Conservation (phyloP, 2,797 vertebrate species). For the Steatocranus sp. region DNA sequence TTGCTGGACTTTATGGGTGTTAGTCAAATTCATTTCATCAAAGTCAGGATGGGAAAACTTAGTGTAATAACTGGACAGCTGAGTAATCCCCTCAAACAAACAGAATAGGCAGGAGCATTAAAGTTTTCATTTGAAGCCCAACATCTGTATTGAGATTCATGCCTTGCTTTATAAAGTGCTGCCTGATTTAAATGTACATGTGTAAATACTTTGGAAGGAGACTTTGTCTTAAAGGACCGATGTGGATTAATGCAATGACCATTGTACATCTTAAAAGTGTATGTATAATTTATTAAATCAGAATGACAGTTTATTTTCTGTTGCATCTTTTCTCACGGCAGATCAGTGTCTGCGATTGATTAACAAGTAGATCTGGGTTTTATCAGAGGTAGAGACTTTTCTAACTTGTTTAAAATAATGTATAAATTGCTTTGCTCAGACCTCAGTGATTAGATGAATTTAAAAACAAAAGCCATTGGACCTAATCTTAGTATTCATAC, state of each 20-base stretch:
- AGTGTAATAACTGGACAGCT: conserved; percentile 46
- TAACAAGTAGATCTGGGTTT: not conserved
- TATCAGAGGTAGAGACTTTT: not conserved
- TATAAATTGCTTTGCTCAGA: not conserved
- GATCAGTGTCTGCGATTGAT: not conserved
- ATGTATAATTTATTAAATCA: conserved; percentile 99
- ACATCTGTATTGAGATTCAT: conserved; percentile 57
- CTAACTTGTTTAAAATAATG: not conserved
- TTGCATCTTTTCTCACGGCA: conserved; percentile 37
- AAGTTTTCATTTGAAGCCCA: conserved; percentile 45
- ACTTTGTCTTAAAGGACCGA: conserved; percentile 65
- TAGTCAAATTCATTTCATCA: conserved; percentile 17
- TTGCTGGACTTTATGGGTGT: conserved; percentile 44
- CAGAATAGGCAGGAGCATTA: not conserved
- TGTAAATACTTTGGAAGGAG: conserved; percentile 86
- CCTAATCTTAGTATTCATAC: not conserved
- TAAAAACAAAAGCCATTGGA: not conserved
- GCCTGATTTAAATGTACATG: conserved; percentile 89
- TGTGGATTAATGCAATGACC: conserved; percentile 88
- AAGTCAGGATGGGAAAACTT: conserved; percentile 23
- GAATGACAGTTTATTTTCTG: conserved; percentile 88
- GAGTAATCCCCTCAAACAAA: conserved; percentile 7
- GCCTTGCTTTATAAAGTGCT: conserved; percentile 77
- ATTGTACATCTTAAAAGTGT: conserved; percentile 94
- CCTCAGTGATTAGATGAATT: not conserved